These are phyloP conservation scores for Prochilodus magdalenae DNA, from an alignment of 2,113 vertebrate species.

Conservation along the genomic window DNA sequence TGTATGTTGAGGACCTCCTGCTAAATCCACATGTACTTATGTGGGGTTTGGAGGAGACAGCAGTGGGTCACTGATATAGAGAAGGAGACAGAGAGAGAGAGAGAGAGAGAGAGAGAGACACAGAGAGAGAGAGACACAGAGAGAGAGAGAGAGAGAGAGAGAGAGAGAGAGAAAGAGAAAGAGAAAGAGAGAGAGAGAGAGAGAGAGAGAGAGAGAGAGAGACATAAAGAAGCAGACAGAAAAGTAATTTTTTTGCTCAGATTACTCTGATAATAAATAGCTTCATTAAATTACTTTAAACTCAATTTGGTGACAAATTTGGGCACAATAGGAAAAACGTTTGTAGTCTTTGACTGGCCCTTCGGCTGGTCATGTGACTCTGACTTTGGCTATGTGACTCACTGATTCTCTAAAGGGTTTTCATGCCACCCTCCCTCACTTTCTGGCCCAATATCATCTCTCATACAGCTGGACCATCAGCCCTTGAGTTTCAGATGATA, in stretches of 20 bases:
- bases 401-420: constrained; percentile 35
- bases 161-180: no score
- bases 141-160: no score
- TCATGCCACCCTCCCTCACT: constrained; percentile 6
- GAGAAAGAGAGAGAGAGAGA: constrained; percentile 2
- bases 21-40: constrained; percentile 44
- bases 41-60: background rate
- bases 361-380: constrained; percentile 38
- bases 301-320: constrained; percentile 21
- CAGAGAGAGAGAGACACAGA: no score
- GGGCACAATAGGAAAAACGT: constrained; percentile 23
- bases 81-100: constrained; percentile 10
- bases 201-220: no score
- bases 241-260: background rate
- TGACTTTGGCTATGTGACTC: constrained; percentile 19
- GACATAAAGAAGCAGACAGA: background rate
- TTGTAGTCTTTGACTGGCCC: constrained; percentile 12
- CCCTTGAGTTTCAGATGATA: constrained; percentile 48
- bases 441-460: constrained; percentile 40
- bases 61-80: background rate
- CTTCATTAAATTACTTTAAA: constrained; percentile 33
- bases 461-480: constrained; percentile 35
- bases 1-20: constrained; percentile 3
- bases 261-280: constrained; percentile 13
- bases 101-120: no score